These are phyloP conservation scores for Meloe dianella DNA, from an alignment of 2,888 invertebrate species.

Conservation along the genomic window DNA sequence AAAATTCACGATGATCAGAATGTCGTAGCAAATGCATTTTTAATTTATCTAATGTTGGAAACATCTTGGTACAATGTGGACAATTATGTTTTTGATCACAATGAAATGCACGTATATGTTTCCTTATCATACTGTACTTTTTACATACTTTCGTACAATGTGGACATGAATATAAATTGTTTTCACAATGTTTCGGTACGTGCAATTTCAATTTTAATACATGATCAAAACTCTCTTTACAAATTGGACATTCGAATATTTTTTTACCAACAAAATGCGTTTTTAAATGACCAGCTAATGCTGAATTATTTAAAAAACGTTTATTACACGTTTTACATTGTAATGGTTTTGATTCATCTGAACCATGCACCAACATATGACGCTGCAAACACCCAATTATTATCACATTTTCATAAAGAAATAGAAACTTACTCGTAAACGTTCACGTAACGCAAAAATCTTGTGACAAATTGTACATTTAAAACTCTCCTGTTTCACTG, in stretches of 20 bases:
- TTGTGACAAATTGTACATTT: constrained; percentile 73
- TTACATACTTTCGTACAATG: constrained; percentile 72
- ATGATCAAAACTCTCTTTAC: constrained; percentile 71
- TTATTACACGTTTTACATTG: constrained; percentile 71
- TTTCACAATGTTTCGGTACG: constrained; percentile 67
- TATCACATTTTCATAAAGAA: too few relatives aligned
- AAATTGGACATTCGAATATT: constrained; percentile 76
- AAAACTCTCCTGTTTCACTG: constrained; percentile 50
- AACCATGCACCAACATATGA: constrained; percentile 71
- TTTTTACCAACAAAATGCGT: constrained; percentile 69
- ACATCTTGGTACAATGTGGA: constrained; percentile 71
- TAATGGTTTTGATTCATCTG: constrained; percentile 72
- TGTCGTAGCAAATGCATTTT: constrained; percentile 74
- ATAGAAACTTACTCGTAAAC: constrained; percentile 63
- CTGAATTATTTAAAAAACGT: constrained; percentile 74
- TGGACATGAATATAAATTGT: constrained; percentile 73
- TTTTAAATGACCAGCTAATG: constrained; percentile 74
- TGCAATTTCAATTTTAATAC: constrained; percentile 71
- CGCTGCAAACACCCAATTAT: too few relatives aligned
- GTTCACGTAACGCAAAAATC: constrained; percentile 67
- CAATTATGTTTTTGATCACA: constrained; percentile 72
- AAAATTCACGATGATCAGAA: constrained; percentile 69
- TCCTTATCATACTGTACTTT: constrained; percentile 73
- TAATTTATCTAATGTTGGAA: constrained; percentile 74
- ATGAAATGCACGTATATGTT: constrained; percentile 77